Percentiles rank a stretch among this genome's conserved stretches.
Evolutionary conservation across 1,140 invertebrate species (phyloP).

Genomic region (Caerostris darwini): DNA sequence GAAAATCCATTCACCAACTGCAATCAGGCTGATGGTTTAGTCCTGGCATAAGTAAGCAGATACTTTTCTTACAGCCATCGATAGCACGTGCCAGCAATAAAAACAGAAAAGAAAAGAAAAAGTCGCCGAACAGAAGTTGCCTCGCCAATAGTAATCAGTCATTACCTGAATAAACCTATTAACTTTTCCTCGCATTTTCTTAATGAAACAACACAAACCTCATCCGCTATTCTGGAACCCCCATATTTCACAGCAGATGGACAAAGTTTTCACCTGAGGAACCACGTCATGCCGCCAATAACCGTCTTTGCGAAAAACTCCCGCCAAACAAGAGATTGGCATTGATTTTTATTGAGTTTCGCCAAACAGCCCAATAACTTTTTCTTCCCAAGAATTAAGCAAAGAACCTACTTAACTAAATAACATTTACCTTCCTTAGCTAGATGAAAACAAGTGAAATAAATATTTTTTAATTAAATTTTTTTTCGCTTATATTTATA

Average conservation of each 20-base stretch:
- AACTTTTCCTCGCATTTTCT: constrained; percentile 35
- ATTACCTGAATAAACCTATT: constrained; percentile 10
- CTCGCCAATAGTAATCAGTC: neutral
- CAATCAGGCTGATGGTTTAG: too few relatives aligned
- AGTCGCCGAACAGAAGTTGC: neutral
- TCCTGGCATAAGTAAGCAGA: neutral
- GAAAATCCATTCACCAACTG: too few relatives aligned
- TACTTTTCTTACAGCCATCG: neutral
- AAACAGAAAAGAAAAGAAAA: neutral
- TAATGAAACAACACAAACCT: constrained; percentile 54
- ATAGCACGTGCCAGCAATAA: neutral
- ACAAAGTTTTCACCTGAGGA: neutral
- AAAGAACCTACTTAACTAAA: constrained; percentile 66
- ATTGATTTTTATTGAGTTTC: too few relatives aligned
- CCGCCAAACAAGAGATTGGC: too few relatives aligned
- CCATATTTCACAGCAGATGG: neutral
- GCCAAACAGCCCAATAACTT: constrained; percentile 40
- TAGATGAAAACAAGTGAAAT: constrained; percentile 41
- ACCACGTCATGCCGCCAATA: too few relatives aligned
- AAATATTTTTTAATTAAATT: too few relatives aligned
- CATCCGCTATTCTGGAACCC: neutral
- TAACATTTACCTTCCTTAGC: constrained; percentile 43
- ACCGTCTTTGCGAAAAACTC: too few relatives aligned
- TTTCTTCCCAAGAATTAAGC: constrained; percentile 47
- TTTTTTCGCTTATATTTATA: too few relatives aligned